Evolutionary conservation across 2,797 vertebrate genomes (phyloP).

Genomic region (Macropus fuliginosus): DNA sequence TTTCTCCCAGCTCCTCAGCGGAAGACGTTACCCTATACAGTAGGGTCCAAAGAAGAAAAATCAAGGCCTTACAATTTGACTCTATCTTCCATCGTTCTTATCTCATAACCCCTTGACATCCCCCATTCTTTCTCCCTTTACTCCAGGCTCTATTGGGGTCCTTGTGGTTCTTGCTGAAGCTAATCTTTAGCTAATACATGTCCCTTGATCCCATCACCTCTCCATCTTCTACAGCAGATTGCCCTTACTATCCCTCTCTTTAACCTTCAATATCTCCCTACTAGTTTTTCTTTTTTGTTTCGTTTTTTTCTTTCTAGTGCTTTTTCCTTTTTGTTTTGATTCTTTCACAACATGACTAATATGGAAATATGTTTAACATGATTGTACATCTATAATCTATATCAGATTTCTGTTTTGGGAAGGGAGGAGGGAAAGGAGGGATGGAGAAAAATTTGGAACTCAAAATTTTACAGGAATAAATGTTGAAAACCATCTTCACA

Average conservation of each 20-base stretch:
- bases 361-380: no score
- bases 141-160: background rate
- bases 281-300: no score
- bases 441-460: no score
- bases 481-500: no score
- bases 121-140: background rate
- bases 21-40: background rate
- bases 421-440: no score
- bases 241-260: background rate
- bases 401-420: no score
- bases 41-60: background rate
- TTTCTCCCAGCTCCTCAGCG: background rate
- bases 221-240: background rate
- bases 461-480: no score
- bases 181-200: background rate
- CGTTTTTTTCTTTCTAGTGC: no score
- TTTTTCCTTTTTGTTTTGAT: no score
- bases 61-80: background rate
- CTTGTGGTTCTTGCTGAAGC: background rate
- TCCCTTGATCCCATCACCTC: background rate
- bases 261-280: background rate
- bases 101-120: background rate
- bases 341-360: no score
- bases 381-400: no score
- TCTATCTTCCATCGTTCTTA: background rate